Evolutionary conservation across 53 echinoderm and acorn worm genomes (phyloP), one percentile per base, ranked within the genome.

Genomic region (Arbacia lixula): DNA sequence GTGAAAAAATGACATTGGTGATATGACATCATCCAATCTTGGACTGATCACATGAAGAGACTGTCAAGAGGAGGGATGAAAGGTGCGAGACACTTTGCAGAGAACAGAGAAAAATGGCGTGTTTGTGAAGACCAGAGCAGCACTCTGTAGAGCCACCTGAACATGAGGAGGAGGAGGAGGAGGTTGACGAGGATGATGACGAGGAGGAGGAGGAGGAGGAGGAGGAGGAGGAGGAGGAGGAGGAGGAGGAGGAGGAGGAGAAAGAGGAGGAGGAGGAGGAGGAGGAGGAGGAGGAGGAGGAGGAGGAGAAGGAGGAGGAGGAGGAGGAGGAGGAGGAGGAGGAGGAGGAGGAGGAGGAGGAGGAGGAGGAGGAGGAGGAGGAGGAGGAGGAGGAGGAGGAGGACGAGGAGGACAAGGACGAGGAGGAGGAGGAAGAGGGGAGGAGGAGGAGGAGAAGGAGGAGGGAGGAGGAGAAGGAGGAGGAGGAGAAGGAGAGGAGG

Each of bases 241-340:
- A 72, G 3, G 72, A 43, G 6, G 39, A 72, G n/a, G 72, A 42
- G 10, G 72, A 36, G 3, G 46, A 1, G 37, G 39, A n/a, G n/a
- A 19, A 24, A 16, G 63, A 24, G 12, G 63, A 62, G 12, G 63
- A 24, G 12, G 63, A 62, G 12, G 63, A 62, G 12, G 63, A 62
- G 12, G 63, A 62, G 12, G 25, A 62, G 12, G 63, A 62, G 12
- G 63, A 62, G 12, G 63, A 62, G 10, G 63, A 24, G 12, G 63
- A 24, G 10, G 25, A 24, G 12, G 63, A 16, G 16, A 4, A 42
- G 12, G 71, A 36, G 12, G 71, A 36, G 12, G 33, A 34, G 14
- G 35, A 36, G 12, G 71, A 69, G 12, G 71, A 69, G 12, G 71
- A 69, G 19, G 64, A 63, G 19, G 2, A 63, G 19, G 64, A 63